A percentile compares a stretch with the other conserved stretches of the same genome.
Evolutionary conservation across 2,888 invertebrate genomes (phyloP).

Genomic region (Cosmopolites sordidus): DNA sequence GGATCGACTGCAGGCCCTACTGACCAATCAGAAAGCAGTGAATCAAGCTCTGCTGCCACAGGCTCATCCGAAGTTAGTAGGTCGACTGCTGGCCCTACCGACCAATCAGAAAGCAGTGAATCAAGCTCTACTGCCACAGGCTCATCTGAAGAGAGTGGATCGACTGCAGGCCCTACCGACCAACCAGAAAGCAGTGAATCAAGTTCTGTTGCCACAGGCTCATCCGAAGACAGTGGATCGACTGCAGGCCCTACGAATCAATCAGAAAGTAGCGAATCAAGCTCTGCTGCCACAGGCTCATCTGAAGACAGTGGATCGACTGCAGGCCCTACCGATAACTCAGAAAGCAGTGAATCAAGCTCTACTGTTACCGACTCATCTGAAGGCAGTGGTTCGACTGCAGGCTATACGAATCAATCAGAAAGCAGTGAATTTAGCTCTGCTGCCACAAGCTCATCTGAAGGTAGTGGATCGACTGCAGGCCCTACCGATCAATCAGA

Average conservation of each 20-base stretch:
- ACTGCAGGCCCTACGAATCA: not conserved
- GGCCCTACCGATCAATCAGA: not conserved
- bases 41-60: not conserved
- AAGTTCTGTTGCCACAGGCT: not conserved
- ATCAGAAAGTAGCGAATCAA: not conserved
- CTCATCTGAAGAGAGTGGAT: not conserved
- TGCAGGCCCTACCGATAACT: not conserved
- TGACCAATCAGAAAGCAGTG: not conserved
- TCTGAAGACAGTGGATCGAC: not conserved
- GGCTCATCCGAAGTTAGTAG: not conserved
- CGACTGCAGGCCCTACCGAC: not conserved
- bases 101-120: not conserved
- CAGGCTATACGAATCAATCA: not conserved
- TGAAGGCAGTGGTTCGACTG: not conserved
- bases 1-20: not conserved
- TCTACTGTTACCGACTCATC: not conserved
- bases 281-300: not conserved
- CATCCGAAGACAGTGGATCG: not conserved
- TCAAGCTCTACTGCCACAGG: not conserved
- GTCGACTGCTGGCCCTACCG: not conserved
- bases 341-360: not conserved
- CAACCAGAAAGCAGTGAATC: not conserved
- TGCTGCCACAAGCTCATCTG: conserved; percentile 1
- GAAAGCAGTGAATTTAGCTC: not conserved
- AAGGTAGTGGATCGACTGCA: not conserved